These are phyloP conservation scores for Leptinotarsa juncta DNA, from an alignment of 2,888 invertebrate genomes.

Conservation along the genomic window DNA sequence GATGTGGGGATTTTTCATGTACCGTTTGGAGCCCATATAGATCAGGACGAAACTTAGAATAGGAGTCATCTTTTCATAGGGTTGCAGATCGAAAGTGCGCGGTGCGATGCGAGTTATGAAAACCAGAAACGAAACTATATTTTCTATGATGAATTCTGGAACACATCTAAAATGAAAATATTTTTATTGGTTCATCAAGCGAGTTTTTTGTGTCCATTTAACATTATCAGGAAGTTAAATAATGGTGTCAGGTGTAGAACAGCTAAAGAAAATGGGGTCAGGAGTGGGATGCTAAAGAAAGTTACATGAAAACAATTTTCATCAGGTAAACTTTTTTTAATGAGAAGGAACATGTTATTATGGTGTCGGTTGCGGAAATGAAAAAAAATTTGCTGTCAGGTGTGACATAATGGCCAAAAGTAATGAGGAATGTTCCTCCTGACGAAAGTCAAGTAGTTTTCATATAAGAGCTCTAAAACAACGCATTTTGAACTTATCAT, in stretches of 20 bases:
- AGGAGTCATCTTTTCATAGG: slow-evolving; percentile 73
- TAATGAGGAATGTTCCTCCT: no score
- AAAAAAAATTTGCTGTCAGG: no score
- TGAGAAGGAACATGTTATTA: no score
- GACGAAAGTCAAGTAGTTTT: no score
- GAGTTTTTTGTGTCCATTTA: no score
- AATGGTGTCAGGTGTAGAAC: not conserved
- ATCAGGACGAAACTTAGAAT: slow-evolving; percentile 83
- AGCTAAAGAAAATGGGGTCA: not conserved
- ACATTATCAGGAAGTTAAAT: no score
- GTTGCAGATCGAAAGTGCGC: slow-evolving; percentile 74
- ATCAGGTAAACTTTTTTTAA: not conserved
- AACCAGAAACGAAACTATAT: slow-evolving; percentile 83
- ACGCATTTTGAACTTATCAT: no score
- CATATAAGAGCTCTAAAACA: no score
- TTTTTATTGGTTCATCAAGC: not conserved
- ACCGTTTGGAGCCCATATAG: slow-evolving; percentile 85
- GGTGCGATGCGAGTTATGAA: slow-evolving; percentile 77
- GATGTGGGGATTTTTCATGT: slow-evolving; percentile 90
- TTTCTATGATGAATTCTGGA: slow-evolving; percentile 92
- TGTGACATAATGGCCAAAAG: no score
- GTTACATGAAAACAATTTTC: not conserved
- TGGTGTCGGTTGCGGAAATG: no score
- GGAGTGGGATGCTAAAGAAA: not conserved
- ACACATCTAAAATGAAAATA: slow-evolving; percentile 73